Conservation (phyloP, 2,113 vertebrate genomes). For the Psilopogon haemacephalus region DNA sequence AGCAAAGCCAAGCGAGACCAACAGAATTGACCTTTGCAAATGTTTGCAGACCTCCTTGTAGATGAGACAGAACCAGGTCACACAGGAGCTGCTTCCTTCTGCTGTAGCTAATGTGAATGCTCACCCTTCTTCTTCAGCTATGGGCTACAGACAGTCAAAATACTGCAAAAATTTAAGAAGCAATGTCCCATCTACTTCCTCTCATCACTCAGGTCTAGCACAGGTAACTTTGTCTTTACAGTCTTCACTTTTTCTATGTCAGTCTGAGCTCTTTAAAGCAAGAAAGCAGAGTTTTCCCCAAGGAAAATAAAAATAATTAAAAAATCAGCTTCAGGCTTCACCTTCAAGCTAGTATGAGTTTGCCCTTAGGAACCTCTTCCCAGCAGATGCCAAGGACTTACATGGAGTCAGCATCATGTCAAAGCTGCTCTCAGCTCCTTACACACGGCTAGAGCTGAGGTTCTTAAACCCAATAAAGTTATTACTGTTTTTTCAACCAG, state of each 20-base stretch:
- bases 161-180: background rate
- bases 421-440: background rate
- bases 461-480: background rate
- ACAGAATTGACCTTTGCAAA: conserved; percentile 1
- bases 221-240: background rate
- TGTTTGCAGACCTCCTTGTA: background rate
- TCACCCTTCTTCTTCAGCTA: background rate
- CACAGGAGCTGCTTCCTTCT: background rate
- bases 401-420: background rate
- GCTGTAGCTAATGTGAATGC: background rate
- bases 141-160: background rate
- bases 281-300: background rate
- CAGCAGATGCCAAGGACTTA: background rate
- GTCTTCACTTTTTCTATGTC: background rate
- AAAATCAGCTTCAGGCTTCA: background rate
- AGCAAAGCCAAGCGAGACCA: background rate
- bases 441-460: background rate
- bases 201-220: background rate
- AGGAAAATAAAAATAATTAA: background rate
- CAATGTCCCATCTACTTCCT: background rate
- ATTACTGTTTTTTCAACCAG: background rate
- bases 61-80: conserved; percentile 14
- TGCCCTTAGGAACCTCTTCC: background rate
- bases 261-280: background rate
- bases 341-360: background rate